A percentile compares a stretch with the other conserved stretches of the same genome.
These are phyloP conservation scores for Scaptomyza parva DNA, from an alignment of 2,888 invertebrate genomes.

Conservation along the genomic window DNA sequence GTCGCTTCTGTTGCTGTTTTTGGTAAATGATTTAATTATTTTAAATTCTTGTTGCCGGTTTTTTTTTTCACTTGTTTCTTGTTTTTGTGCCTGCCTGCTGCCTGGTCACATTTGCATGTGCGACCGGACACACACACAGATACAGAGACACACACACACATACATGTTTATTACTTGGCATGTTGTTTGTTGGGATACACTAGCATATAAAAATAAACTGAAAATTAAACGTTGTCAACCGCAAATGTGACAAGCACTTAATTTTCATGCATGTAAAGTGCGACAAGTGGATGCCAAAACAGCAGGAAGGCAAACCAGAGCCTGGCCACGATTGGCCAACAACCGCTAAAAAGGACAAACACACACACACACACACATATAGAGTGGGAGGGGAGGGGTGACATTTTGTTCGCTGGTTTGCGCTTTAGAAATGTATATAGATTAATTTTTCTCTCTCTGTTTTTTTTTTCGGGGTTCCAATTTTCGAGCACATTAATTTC, in stretches of 20 bases:
- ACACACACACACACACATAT: constrained; percentile 19
- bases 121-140: constrained; percentile 29
- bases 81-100: constrained; percentile 26
- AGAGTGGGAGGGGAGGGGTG: neutral
- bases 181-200: constrained; percentile 57
- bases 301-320: constrained; percentile 44
- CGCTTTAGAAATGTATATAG: constrained; percentile 1
- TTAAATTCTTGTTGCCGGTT: constrained; percentile 43
- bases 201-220: constrained; percentile 63
- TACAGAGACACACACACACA: constrained; percentile 1
- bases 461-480: neutral
- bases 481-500: neutral
- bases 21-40: constrained; percentile 76
- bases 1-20: constrained; percentile 48
- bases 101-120: constrained; percentile 54
- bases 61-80: constrained; percentile 27
- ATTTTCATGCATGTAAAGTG: constrained; percentile 75
- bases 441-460: neutral
- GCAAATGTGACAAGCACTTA: constrained; percentile 79
- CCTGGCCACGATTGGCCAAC: constrained; percentile 37
- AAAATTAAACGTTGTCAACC: constrained; percentile 80
- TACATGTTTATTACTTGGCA: constrained; percentile 45
- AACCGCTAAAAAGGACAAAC: constrained; percentile 13
- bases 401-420: neutral
- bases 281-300: constrained; percentile 56